Percentiles rank a stretch among this genome's conserved stretches.
Conservation (phyloP, 1,140 invertebrate species). For the Lepidostoma basale region DNA sequence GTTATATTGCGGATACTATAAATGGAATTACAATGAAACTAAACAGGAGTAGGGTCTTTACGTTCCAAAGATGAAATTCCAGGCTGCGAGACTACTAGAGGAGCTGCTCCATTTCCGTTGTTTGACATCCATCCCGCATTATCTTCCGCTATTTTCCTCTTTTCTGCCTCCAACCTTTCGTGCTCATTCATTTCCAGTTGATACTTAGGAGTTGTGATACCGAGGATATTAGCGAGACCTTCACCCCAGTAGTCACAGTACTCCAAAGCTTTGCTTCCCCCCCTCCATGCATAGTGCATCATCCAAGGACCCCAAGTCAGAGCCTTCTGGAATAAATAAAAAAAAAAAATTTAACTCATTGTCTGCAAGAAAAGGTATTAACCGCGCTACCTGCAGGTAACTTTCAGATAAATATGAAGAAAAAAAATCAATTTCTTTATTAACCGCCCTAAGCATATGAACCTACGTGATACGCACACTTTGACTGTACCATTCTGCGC, state of each 20-base stretch:
- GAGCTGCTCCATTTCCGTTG: background rate
- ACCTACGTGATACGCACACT: too few relatives aligned
- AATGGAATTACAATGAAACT: background rate
- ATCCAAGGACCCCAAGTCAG: slow-evolving; percentile 77
- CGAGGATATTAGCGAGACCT: slow-evolving; percentile 81
- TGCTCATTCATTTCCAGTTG: slow-evolving; percentile 87
- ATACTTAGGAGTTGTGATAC: slow-evolving; percentile 91
- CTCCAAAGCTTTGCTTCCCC: slow-evolving; percentile 69
- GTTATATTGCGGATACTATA: too few relatives aligned
- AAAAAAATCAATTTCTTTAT: too few relatives aligned
- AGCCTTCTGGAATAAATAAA: slow-evolving; percentile 59
- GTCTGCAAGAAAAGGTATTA: too few relatives aligned
- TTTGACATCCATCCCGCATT: slow-evolving; percentile 55
- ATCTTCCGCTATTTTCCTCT: slow-evolving; percentile 61
- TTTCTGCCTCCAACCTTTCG: slow-evolving; percentile 66
- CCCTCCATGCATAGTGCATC: slow-evolving; percentile 68
- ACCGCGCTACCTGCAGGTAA: too few relatives aligned
- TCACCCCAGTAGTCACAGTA: slow-evolving; percentile 87
- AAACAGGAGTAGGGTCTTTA: slow-evolving; percentile 23
- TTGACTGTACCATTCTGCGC: too few relatives aligned
- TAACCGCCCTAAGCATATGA: too few relatives aligned
- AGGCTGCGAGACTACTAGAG: slow-evolving; percentile 34
- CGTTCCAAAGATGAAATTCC: background rate
- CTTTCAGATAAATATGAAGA: too few relatives aligned
- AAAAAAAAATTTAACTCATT: background rate